A percentile compares a stretch with the other conserved stretches of the same genome.
Conservation (phyloP, 2,888 invertebrate genomes). For the Lepidonotus clava region DNA sequence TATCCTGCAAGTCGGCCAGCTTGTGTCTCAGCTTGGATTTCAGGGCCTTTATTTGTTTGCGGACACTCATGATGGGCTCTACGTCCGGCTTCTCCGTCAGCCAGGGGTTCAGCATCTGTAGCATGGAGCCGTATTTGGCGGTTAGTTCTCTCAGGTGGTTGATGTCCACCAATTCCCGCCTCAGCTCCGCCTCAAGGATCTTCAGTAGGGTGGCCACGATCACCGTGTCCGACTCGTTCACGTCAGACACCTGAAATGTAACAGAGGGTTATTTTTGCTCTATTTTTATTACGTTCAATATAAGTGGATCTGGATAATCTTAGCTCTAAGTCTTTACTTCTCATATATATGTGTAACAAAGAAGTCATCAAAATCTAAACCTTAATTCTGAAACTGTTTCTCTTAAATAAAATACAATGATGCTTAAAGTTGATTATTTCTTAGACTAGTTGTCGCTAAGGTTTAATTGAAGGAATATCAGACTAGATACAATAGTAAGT, state of each 20-base stretch:
- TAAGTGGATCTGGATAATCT: no score
- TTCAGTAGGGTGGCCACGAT: conserved; percentile 71
- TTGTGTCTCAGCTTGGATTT: conserved; percentile 75
- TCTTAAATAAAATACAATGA: no score
- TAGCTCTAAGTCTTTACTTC: no score
- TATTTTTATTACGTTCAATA: background rate
- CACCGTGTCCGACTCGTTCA: conserved; percentile 65
- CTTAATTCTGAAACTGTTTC: no score
- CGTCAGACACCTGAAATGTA: conserved; percentile 66
- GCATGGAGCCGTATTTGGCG: conserved; percentile 59
- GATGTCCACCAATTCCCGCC: conserved; percentile 67
- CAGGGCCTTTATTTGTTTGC: conserved; percentile 69
- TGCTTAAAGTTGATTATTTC: no score
- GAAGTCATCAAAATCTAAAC: no score
- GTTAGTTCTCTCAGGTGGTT: conserved; percentile 67
- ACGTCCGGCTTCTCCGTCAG: conserved; percentile 69
- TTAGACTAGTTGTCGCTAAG: no score
- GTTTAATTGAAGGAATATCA: no score
- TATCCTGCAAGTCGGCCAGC: conserved; percentile 75
- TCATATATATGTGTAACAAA: no score
- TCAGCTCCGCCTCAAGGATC: conserved; percentile 68
- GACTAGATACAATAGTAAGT: background rate
- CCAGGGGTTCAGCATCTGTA: conserved; percentile 71
- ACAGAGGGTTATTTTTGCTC: background rate
- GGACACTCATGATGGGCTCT: conserved; percentile 67